Evolutionary conservation across 2,797 vertebrate genomes (phyloP), one percentile per base, ranked within the genome.

Genomic region (Selene dorsalis): DNA sequence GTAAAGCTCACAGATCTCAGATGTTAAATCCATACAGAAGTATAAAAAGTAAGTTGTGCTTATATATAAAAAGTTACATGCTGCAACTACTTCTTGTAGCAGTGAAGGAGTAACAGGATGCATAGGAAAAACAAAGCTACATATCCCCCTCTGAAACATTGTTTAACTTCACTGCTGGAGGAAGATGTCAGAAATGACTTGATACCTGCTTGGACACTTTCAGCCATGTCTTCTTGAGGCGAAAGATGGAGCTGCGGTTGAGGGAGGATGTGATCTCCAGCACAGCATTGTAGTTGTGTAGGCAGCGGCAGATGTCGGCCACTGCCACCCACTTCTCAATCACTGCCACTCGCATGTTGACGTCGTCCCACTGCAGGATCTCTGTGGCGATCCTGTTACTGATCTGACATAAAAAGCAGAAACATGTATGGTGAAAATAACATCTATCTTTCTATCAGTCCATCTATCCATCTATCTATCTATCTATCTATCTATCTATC

Each of bases 261-360:
- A 99, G 96, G 48, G 98, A 97, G 1, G 97, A 99, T 4, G 96
- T 98, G 92, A 99, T 97, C 93, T 99, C 96, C 91, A 99, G 92
- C 82, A 99, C 97, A 0, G 97, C 98, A 0, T 99, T 99, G 94
- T 99, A 99, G 94, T 99, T 99, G 93, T 99, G 97, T 59, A 99
- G 93, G 89, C 98, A 99, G 80, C 97, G 94, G 84, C 98, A 98
- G 88, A 99, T 99, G 90, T 99, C 98, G 0, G 98, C 98, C 92
- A 99, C 98, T 0, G 98, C 98, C 87, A 99, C 97, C 98, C 98
- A 99, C 91, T 99, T 99, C 95, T 99, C 98, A 0, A 99, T 96
- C 87, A 96, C 93, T 0, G 89, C 95, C 53, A 92, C 97, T 10
- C 98, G 92, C 0, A 93, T 81, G 0, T 84, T 94, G 66, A 98